Percentiles rank a stretch among this genome's conserved stretches.
Conservation (phyloP, 2,113 vertebrate species). For the Rhabdomys dilectus region DNA sequence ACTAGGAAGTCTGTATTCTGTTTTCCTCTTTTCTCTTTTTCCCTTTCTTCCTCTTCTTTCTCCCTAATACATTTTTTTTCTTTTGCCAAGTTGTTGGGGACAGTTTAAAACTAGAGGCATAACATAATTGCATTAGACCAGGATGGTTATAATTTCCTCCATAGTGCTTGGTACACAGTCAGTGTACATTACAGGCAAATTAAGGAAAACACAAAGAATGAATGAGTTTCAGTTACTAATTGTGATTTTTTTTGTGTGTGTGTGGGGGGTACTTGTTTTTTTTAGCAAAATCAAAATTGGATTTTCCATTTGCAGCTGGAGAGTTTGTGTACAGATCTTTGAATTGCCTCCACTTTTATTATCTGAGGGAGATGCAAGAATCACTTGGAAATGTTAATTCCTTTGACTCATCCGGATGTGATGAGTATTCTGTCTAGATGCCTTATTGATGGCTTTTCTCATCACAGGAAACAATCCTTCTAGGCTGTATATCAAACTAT, state of each 20-base stretch:
- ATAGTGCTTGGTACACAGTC: not conserved
- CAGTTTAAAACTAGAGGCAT: not conserved
- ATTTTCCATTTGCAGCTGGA: conserved; percentile 27
- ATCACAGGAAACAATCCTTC: not conserved
- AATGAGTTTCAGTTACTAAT: not conserved
- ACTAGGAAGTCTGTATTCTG: not conserved
- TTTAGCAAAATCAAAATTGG: not conserved
- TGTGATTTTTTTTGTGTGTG: not conserved
- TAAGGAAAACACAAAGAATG: not conserved
- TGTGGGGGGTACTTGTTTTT: not conserved
- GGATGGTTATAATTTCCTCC: not conserved
- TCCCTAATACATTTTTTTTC: not conserved
- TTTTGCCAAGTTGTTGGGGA: not conserved
- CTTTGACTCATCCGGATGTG: not conserved
- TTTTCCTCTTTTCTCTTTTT: not conserved
- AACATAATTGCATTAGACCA: conserved; percentile 39
- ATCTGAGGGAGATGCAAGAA: not conserved
- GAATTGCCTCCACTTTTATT: not conserved
- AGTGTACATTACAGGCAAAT: not conserved
- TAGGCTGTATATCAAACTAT: not conserved
- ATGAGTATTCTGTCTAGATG: not conserved
- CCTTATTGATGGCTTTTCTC: not conserved
- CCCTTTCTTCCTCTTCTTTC: not conserved
- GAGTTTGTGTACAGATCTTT: not conserved
- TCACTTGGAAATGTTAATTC: conserved; percentile 40